Evolutionary conservation across 2,797 vertebrate genomes (phyloP).

Genomic region (Enteromius afrohamiltoni): DNA sequence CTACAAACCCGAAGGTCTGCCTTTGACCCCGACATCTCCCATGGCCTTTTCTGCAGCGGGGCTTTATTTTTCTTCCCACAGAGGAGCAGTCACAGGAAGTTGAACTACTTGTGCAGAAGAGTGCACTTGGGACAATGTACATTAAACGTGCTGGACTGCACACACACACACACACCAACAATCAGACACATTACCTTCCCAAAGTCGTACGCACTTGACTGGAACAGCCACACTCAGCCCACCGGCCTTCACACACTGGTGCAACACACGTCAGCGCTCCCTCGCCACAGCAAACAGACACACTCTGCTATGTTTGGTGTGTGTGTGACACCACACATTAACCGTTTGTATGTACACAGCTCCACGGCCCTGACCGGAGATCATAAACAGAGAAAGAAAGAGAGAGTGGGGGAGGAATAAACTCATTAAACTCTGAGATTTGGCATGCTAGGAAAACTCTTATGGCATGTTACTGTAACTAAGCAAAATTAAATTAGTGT

Average conservation of each 20-base stretch:
- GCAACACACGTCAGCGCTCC: slow-evolving; percentile 59
- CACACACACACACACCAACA: slow-evolving; percentile 32
- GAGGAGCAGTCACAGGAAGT: slow-evolving; percentile 38
- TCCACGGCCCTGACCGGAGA: slow-evolving; percentile 1
- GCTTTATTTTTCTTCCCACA: slow-evolving; percentile 43
- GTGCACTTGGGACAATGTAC: slow-evolving; percentile 24
- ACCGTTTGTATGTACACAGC: slow-evolving; percentile 12
- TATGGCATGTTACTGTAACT: neutral
- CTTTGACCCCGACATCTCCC: slow-evolving; percentile 47
- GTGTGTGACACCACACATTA: slow-evolving; percentile 28
- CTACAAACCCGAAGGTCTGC: slow-evolving; percentile 20
- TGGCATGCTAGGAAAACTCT: neutral
- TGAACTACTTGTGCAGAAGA: slow-evolving; percentile 21
- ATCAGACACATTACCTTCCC: slow-evolving; percentile 32
- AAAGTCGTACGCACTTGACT: slow-evolving; percentile 20
- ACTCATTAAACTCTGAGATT: slow-evolving; percentile 7
- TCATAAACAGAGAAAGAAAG: slow-evolving; percentile 12
- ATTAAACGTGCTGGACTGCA: slow-evolving; percentile 34
- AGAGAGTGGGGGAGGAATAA: neutral
- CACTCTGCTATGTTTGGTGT: slow-evolving; percentile 32
- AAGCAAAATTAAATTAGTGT: neutral
- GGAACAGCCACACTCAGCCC: slow-evolving; percentile 36
- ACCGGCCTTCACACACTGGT: slow-evolving; percentile 51
- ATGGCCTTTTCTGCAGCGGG: slow-evolving; percentile 33
- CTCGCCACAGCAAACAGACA: slow-evolving; percentile 58